Conservation (phyloP, 2,797 vertebrate genomes). For the Euthynnus affinis region DNA sequence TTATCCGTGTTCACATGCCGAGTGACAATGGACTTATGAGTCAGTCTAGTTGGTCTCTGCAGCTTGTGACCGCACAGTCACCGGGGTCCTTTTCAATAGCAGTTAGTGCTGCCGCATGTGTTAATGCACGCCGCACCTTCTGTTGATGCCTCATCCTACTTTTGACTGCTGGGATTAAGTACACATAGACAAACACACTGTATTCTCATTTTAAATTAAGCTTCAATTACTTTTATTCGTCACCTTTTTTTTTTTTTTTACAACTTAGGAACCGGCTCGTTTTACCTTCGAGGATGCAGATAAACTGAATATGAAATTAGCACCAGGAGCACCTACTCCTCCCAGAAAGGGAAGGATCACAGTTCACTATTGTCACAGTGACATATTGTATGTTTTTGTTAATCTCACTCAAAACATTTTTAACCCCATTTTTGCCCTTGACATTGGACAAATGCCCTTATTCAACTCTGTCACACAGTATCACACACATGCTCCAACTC, state of each 20-base stretch:
- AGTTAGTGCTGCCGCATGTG: slow-evolving; percentile 13
- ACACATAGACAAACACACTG: neutral
- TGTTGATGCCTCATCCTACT: neutral
- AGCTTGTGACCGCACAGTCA: slow-evolving; percentile 55
- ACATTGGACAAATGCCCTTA: no score
- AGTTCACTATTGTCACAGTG: no score
- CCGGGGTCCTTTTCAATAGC: slow-evolving; percentile 45
- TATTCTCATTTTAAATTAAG: neutral
- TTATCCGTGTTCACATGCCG: slow-evolving; percentile 81
- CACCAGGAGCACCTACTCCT: no score
- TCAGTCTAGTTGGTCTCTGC: slow-evolving; percentile 59
- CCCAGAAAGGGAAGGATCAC: no score
- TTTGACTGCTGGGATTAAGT: neutral
- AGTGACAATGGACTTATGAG: slow-evolving; percentile 77
- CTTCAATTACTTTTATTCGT: neutral
- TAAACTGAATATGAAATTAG: neutral
- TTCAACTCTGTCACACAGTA: no score
- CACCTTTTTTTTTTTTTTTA: no score
- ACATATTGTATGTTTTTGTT: no score
- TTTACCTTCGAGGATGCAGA: neutral
- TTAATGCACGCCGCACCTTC: slow-evolving; percentile 30
- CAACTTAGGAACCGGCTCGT: no score
- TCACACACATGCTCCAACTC: no score
- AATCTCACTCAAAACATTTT: no score
- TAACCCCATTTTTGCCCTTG: no score